Conservation (phyloP, 2,797 vertebrate species). For the Xenentodon cancila region DNA sequence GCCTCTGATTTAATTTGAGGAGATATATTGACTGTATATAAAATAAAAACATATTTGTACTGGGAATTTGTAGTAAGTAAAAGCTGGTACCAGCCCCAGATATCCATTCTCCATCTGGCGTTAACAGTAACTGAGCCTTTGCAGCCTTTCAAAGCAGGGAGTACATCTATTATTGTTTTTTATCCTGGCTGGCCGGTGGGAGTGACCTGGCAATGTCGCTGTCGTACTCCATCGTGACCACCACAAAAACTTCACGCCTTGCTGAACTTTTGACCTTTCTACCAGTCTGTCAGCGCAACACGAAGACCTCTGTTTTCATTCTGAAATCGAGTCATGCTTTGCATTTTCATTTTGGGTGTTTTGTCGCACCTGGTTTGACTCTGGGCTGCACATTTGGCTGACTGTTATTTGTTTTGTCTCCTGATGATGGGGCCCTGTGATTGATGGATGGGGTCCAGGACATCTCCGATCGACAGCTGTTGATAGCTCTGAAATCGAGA, state of each 20-base stretch:
- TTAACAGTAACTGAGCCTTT: neutral
- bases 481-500: slow-evolving; percentile 87
- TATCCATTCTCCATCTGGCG: neutral
- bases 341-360: slow-evolving; percentile 37
- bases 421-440: slow-evolving; percentile 79
- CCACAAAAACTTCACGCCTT: slow-evolving; percentile 37
- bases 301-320: slow-evolving; percentile 5
- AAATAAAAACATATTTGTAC: too few relatives aligned
- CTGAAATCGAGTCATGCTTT: slow-evolving; percentile 44
- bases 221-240: slow-evolving; percentile 3
- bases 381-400: slow-evolving; percentile 74
- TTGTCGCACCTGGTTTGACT: slow-evolving; percentile 68
- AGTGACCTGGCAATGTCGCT: slow-evolving; percentile 28
- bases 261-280: slow-evolving; percentile 55
- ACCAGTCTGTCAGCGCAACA: slow-evolving; percentile 19
- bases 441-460: slow-evolving; percentile 87
- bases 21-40: too few relatives aligned
- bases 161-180: slow-evolving; percentile 30
- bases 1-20: too few relatives aligned
- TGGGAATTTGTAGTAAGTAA: too few relatives aligned
- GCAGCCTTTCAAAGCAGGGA: slow-evolving; percentile 15
- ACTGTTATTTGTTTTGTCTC: slow-evolving; percentile 82
- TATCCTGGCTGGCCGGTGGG: slow-evolving; percentile 31
- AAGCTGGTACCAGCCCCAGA: neutral
- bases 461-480: slow-evolving; percentile 89